Base-by-base conservation (phyloP, 2,888 invertebrate species). In the Opisthograptis luteolata region DNA sequence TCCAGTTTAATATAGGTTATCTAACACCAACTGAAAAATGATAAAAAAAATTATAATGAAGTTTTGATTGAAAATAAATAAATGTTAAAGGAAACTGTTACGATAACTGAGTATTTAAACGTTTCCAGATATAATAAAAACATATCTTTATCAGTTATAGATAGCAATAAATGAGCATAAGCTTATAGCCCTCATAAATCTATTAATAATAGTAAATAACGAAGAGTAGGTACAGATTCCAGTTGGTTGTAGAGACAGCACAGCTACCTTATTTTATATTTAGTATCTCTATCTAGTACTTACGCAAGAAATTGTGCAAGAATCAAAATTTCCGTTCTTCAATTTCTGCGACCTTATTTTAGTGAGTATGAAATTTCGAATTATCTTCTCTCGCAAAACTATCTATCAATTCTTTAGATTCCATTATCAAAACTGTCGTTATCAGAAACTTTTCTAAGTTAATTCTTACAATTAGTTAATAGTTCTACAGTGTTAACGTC, bases 221-320 rank as follows among this genome's bases (percentile, higher is more conserved):
- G n/a, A n/a, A n/a, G n/a, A 20, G 8, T 12, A 20, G 1, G 24
- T 50, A 47, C 46, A 43, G 31, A 20, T 34, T 44, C 48, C 57
- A 57, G 50, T 59, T 55, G 53, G 52, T 58, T 50, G 64, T 48
- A 55, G 31, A 44, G 15, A 32, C 19, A 55, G 41, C 53, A 55
- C 31, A 42, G 48, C 34, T 49, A 44, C 51, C 50, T 57, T 55
- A 60, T 37, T 20, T 27, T 45, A 46, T 44, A 55, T 40, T 32
- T 53, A 49, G 34, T 47, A 53, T 51, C 24, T 47, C 84, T 87
- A 87, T 75, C 82, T 85, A 84, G 12, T 28, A 40, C 76, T 79
- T 87, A 85, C 59, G 68, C 76, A 71, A 80, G 81, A 86, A 85
- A 79, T 87, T 87, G 88, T 88, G 88, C 87, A 84, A 73, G 70